Base-by-base conservation (phyloP, 2,888 invertebrate species). In the Imbricaverruca yamaguchii region DNA sequence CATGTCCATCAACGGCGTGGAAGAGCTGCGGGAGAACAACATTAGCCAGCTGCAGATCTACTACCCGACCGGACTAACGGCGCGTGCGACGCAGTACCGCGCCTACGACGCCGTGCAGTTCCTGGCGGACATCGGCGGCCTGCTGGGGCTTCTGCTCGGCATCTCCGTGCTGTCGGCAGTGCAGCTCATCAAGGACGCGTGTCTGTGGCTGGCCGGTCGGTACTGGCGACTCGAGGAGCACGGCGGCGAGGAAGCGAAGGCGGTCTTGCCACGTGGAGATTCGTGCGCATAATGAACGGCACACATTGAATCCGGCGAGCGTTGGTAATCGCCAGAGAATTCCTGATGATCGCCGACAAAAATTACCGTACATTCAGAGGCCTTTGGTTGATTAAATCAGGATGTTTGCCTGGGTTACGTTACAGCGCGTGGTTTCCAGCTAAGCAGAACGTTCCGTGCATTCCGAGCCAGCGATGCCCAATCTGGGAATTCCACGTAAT, bases 101-200 rank as follows among this genome's bases (percentile, higher is more conserved):
- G 67, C 80, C 53, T 63, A 67, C 67, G 61, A 55, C 53, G 63
- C 63, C 53, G n/a, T 56, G n/a, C 61, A 25, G 67, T 63, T 55
- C 80, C 25, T 67, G 63, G 65, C 67, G 63, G 63, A 65, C 67
- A 56, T 63, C 13, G 67, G 63, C 55, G 80, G 63, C 63, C 63
- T 65, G 80, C 80, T 25, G 13, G 74, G 80, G 18, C 61, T 80
- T 13, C 65, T 65, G 80, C 56, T 67, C 21, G 55, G 65, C 65
- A 18, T 55, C 53, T 63, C 63, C 8, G 80, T 65, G 23, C 53
- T 63, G 21, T 67, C 67, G 63, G 25, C 56, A 18, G 53, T 55
- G 21, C 61, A 63, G 61, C 53, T 55, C 39, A 12, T 80, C 53
- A n/a, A 56, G 63, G 63, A 80, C 63, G 80, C 10, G 55, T 65